Percentiles rank a stretch among this genome's conserved stretches.
Conservation (phyloP, 1,140 invertebrate genomes). For the Planococcus citri region DNA sequence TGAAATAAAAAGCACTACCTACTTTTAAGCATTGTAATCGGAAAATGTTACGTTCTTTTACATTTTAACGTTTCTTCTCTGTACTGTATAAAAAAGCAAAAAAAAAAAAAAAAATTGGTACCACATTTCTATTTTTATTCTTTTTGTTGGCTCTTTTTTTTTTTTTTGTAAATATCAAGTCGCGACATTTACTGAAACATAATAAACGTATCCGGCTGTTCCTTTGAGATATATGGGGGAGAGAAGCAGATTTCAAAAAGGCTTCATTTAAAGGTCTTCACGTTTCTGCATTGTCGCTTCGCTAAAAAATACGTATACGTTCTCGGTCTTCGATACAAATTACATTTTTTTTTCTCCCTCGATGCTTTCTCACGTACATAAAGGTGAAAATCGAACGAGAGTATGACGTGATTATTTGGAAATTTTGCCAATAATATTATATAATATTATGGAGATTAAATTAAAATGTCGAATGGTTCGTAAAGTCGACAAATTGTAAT, state of each 20-base stretch:
- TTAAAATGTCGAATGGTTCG: too few species aligned
- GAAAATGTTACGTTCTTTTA: neutral
- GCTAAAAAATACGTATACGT: too few species aligned
- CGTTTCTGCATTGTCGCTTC: conserved; percentile 5
- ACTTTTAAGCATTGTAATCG: too few species aligned
- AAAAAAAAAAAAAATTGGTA: neutral
- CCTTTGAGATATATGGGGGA: neutral
- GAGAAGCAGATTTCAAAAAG: neutral
- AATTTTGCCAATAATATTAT: conserved; percentile 7
- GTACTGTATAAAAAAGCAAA: too few species aligned
- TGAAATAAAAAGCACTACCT: too few species aligned
- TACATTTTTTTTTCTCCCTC: neutral
- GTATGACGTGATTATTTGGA: neutral
- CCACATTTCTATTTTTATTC: neutral
- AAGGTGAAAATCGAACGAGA: neutral
- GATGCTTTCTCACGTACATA: neutral
- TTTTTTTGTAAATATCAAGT: conserved; percentile 8
- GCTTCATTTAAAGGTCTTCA: conserved; percentile 3
- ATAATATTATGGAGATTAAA: too few species aligned
- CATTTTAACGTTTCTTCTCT: neutral
- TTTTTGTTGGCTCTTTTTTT: neutral
- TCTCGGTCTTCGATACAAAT: neutral
- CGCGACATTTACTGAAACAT: conserved; percentile 6
- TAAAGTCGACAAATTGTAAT: too few species aligned
- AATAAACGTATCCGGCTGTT: neutral